Percentiles rank a stretch among this genome's conserved stretches.
Conservation (phyloP, 2,888 invertebrate species). For the Octodonta nipae region DNA sequence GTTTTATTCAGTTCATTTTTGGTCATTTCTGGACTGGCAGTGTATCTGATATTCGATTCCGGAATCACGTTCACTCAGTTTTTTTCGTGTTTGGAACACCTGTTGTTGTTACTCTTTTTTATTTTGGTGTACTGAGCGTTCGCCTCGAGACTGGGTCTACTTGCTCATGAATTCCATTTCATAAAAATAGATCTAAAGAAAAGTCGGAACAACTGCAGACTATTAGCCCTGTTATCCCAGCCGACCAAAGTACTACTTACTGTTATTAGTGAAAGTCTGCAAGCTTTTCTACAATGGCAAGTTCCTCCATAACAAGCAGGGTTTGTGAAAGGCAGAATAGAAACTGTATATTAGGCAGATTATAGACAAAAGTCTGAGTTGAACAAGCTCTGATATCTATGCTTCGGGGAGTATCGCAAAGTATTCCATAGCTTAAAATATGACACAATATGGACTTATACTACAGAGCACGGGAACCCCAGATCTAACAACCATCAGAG, state of each 20-base stretch:
- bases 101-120: too few species aligned
- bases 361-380: constrained; percentile 2
- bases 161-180: neutral
- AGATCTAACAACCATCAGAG: neutral
- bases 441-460: constrained; percentile 1
- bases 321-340: constrained; percentile 1
- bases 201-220: constrained; percentile 3
- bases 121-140: neutral
- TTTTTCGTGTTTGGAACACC: too few species aligned
- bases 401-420: neutral
- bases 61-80: too few species aligned
- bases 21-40: too few species aligned
- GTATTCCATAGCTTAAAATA: neutral
- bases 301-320: neutral
- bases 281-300: neutral
- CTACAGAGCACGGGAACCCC: neutral
- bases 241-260: neutral
- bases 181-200: constrained; percentile 4
- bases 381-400: neutral
- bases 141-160: neutral
- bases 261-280: constrained; percentile 2
- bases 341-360: neutral
- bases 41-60: too few species aligned
- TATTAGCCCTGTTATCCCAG: constrained; percentile 1
- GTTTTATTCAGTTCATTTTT: too few species aligned